phyloP scores from a whole-genome alignment of 1,140 invertebrate genomes.

The Drosophila pandora region DNA sequence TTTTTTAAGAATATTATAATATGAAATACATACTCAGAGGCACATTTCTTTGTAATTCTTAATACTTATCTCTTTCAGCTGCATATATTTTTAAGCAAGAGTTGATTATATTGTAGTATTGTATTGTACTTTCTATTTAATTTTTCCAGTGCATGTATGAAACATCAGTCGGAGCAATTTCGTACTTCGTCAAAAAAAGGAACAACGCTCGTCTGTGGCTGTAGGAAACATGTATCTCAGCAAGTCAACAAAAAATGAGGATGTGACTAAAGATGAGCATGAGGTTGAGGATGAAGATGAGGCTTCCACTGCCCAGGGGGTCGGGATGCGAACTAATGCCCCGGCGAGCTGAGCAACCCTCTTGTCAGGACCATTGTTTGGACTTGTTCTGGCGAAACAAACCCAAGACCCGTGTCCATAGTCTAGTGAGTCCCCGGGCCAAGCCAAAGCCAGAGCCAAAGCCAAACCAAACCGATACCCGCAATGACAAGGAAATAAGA shows the following conservation, averaged over 20 bases:
- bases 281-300: conserved; percentile 11
- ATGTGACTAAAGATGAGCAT: conserved; percentile 32
- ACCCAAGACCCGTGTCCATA: conserved; percentile 1
- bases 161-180: conserved; percentile 21
- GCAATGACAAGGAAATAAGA: conserved; percentile 46
- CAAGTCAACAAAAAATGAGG: conserved; percentile 23
- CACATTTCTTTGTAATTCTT: no score
- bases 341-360: conserved; percentile 35
- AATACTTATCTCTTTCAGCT: no score
- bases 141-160: conserved; percentile 18
- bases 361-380: conserved; percentile 47
- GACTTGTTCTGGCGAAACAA: conserved; percentile 30
- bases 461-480: conserved; percentile 24
- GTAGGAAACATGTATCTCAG: conserved; percentile 40
- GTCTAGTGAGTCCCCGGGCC: not conserved
- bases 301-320: conserved; percentile 48
- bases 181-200: conserved; percentile 25
- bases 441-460: not conserved
- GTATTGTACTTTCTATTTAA: not conserved
- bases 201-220: conserved; percentile 20
- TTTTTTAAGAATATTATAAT: no score
- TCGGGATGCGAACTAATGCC: conserved; percentile 41
- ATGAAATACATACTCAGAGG: no score
- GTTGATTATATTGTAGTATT: no score
- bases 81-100: no score